Base-by-base conservation (phyloP, 2,797 vertebrate genomes). In the Sphenodon punctatus region DNA sequence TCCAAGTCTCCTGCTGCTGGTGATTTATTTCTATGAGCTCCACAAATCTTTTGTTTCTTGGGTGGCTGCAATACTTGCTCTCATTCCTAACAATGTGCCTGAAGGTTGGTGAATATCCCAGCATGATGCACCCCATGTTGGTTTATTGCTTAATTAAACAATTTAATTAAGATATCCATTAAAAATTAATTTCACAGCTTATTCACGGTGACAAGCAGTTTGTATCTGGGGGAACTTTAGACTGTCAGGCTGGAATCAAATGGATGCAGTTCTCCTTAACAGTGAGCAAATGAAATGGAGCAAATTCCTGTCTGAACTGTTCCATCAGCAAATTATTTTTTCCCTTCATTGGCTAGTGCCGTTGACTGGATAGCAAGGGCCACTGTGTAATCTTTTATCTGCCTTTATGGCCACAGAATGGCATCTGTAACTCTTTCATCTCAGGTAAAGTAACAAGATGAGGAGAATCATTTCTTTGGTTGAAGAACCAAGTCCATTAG, bases 291-390 rank as follows among this genome's bases (percentile, higher is more conserved):
- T 70, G n/a, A 75, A 83, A 87, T 67, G 27, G 3, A 17, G 38
- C 66, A 83, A 82, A 81, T 81, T 68, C 72, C 0, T 1, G 43
- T 49, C 66, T 74, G 71, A 41, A 56, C 88, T 70, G 13, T 74
- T 80, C 78, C 38, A 32, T 32, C 42, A 75, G 20, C 78, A 80
- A 79, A 75, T 89, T 83, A 80, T 76, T 89, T 88, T n/a, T 82
- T 74, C 27, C 36, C 78, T 76, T 20, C 16, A 61, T 91, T 85
- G 75, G 55, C 82, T 89, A 78, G 49, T 59, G 79, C 55, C 80
- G 43, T 56, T 67, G 34, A 27, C 46, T 0, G 0, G 43, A 51
- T 81, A 46, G 27, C 51, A 48, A 4, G 34, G 34, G 32, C 38
- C 48, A 42, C 77, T 38, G 27, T 13, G 48, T 56, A 89, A 19